Evolutionary conservation across 2,888 invertebrate species (phyloP).

Genomic region (Andrena minutula): DNA sequence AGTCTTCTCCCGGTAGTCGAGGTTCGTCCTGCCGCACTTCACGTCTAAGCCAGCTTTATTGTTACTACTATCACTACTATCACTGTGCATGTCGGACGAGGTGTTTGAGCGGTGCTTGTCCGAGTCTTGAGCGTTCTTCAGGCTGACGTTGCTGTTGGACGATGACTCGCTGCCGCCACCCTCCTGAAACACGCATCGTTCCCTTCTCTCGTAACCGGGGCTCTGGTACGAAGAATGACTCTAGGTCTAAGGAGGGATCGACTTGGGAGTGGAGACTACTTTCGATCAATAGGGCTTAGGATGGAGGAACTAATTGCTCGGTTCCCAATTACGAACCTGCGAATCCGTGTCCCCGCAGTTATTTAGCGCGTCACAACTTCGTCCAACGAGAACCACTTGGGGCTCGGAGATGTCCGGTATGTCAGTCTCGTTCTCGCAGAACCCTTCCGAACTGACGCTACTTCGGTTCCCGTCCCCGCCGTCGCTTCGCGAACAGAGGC

Average conservation of each 20-base stretch:
- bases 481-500: conserved; percentile 78
- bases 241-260: neutral
- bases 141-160: conserved; percentile 84
- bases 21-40: conserved; percentile 78
- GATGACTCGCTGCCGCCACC: conserved; percentile 88
- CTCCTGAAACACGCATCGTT: conserved; percentile 86
- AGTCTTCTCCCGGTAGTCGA: conserved; percentile 76
- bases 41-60: conserved; percentile 80
- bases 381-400: conserved; percentile 85
- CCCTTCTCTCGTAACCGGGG: neutral
- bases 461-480: conserved; percentile 93
- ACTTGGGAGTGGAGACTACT: conserved; percentile 1
- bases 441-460: conserved; percentile 97
- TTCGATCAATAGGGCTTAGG: neutral
- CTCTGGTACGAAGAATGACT: neutral
- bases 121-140: conserved; percentile 83
- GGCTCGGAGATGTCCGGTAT: conserved; percentile 86
- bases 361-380: conserved; percentile 86
- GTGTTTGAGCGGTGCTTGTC: conserved; percentile 83
- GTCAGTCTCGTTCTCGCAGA: conserved; percentile 97
- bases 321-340: conserved; percentile 71
- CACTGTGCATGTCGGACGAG: conserved; percentile 83
- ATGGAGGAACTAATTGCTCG: neutral
- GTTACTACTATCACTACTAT: conserved; percentile 84
- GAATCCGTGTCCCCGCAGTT: conserved; percentile 83